Conservation (phyloP, 2,888 invertebrate genomes). For the Plemyria rubiginata region DNA sequence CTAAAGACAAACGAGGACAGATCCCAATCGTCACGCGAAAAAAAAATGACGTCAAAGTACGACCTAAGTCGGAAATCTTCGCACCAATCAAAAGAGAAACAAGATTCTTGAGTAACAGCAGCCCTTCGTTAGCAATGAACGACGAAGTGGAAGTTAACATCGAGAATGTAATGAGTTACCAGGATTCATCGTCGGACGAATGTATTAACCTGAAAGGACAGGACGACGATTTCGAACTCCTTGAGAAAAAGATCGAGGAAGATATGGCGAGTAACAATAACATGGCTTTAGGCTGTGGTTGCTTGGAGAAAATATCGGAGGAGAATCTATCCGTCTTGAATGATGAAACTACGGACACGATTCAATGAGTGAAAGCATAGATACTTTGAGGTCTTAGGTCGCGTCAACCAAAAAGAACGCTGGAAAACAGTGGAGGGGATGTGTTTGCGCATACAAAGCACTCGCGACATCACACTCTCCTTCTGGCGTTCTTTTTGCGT, state of each 20-base stretch:
- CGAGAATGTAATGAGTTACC: conserved; percentile 72
- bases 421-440: too few relatives aligned
- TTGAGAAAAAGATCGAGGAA: conserved; percentile 72
- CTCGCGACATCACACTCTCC: too few relatives aligned
- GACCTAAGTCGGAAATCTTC: conserved; percentile 65
- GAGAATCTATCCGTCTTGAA: conserved; percentile 68
- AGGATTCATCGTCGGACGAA: conserved; percentile 78
- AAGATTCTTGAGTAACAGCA: conserved; percentile 67
- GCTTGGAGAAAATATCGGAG: conserved; percentile 75
- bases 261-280: conserved; percentile 60
- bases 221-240: conserved; percentile 73
- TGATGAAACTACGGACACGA: conserved; percentile 54
- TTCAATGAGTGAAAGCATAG: background rate
- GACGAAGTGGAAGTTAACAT: conserved; percentile 73
- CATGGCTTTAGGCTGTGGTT: conserved; percentile 55
- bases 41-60: conserved; percentile 38
- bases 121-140: conserved; percentile 60
- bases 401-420: too few relatives aligned
- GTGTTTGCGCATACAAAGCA: too few relatives aligned
- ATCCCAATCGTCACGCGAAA: conserved; percentile 42
- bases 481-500: too few relatives aligned
- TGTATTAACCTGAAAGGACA: conserved; percentile 61
- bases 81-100: conserved; percentile 55
- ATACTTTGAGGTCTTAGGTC: too few relatives aligned
- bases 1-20: conserved; percentile 60